Base-by-base conservation (phyloP, 1,140 invertebrate genomes). In the Arctopsyche grandis region DNA sequence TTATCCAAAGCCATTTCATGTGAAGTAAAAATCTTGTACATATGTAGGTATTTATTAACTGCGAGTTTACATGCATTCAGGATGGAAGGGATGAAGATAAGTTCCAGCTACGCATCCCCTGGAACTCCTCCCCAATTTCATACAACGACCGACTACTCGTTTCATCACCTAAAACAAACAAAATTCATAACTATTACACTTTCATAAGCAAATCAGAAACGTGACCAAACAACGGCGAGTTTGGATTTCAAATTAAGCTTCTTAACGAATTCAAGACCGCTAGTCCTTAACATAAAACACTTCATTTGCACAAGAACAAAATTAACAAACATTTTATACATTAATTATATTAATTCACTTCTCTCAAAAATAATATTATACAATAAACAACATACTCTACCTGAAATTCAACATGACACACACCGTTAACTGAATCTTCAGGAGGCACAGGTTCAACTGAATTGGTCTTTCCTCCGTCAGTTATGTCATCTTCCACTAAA, bases 41-140 rank as follows among this genome's bases (percentile, higher is more conserved):
- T 3, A 60, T 21, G 16, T 21, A 0, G 14, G 12, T 60, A 14
- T 5, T 12, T 12, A 52, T 52, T 52, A 5, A 52, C 48, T 5
- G 3, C 12, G 10, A 26, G 1, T 58, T 84, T 84, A 87, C 78
- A 87, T 84, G 73, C 86, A 87, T 66, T 86, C 85, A 12, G 86
- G 86, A 82, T 87, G 86, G 70, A 85, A 84, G 10, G 85, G 85
- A 69, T 87, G 85, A 19, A 88, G 77, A 82, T 87, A 87, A 29
- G 85, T 85, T 56, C 85, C 86, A 12, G 86, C 84, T n/a, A 86
- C 84, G 74, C 86, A 88, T 1, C 85, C 86, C 69, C 81, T 80
- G 7, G 84, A 81, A 38, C 79, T 83, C 60, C 83, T 81, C 14
- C 86, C 85, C 9, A 87, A 71, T 77, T 85, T 85, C 58, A 85